phyloP scores from a whole-genome alignment of 2,113 vertebrate species.

The Macquaria ambigua region DNA sequence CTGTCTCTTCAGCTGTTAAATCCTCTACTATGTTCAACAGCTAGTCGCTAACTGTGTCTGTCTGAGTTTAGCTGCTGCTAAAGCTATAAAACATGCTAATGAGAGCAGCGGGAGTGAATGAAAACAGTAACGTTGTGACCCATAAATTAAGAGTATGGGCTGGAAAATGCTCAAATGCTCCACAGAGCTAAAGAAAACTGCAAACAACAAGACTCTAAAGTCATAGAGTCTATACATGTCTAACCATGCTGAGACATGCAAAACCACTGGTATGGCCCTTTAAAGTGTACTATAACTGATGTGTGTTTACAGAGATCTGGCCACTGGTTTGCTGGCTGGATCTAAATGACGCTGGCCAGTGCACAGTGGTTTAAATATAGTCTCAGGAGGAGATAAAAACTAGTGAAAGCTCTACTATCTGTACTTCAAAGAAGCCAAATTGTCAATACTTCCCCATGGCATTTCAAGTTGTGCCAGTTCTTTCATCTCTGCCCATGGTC shows the following conservation, averaged over 20 bases:
- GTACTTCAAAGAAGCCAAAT: conserved; percentile 81
- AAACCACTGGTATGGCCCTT: background rate
- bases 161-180: background rate
- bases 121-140: background rate
- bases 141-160: background rate
- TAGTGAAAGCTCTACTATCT: conserved; percentile 80
- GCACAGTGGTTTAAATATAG: conserved; percentile 76
- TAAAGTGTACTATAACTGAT: conserved; percentile 16
- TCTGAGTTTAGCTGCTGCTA: background rate
- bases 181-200: background rate
- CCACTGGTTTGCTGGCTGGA: conserved; percentile 20
- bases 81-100: background rate
- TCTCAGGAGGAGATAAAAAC: conserved; percentile 72
- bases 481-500: conserved; percentile 81
- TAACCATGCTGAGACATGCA: background rate
- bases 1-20: background rate
- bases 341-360: conserved; percentile 52
- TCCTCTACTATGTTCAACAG: background rate
- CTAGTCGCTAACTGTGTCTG: background rate
- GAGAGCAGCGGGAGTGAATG: background rate
- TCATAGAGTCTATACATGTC: too few relatives aligned
- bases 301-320: conserved; percentile 28
- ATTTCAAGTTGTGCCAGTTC: conserved; percentile 83
- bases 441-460: conserved; percentile 75
- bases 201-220: too few relatives aligned